Evolutionary conservation across 2,797 vertebrate species (phyloP).

Genomic region (Lithobates sylvaticus): DNA sequence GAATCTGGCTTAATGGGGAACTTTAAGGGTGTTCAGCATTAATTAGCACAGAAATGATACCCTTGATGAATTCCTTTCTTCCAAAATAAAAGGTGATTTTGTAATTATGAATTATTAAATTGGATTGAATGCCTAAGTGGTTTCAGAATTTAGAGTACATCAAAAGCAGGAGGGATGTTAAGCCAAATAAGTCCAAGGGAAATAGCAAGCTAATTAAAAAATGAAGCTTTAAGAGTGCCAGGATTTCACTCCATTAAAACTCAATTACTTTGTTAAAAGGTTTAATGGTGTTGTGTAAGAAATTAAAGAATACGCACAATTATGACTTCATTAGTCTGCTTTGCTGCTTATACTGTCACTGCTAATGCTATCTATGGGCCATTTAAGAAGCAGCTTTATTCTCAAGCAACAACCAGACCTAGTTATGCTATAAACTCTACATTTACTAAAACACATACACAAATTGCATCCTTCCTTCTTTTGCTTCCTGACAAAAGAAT

Average conservation of each 20-base stretch:
- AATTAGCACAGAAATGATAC: conserved; percentile 72
- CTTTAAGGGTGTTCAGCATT: conserved; percentile 78
- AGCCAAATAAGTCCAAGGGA: conserved; percentile 65
- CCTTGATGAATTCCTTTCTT: conserved; percentile 66
- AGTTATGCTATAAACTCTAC: background rate
- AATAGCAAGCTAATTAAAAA: conserved; percentile 69
- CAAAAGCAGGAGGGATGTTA: conserved; percentile 66
- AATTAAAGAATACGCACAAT: conserved; percentile 73
- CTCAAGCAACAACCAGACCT: conserved; percentile 27
- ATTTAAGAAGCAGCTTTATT: conserved; percentile 64
- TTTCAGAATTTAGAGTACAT: conserved; percentile 62
- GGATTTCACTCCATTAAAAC: conserved; percentile 75
- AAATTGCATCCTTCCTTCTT: background rate
- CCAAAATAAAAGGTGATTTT: conserved; percentile 60
- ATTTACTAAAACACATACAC: background rate
- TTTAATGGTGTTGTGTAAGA: conserved; percentile 74
- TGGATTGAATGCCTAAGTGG: conserved; percentile 65
- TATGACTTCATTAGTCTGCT: conserved; percentile 74
- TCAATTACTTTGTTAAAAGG: conserved; percentile 72
- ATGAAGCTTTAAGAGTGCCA: conserved; percentile 66
- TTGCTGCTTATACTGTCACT: conserved; percentile 69
- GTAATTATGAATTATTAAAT: conserved; percentile 72
- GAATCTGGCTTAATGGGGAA: conserved; percentile 68
- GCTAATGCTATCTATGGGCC: conserved; percentile 64
- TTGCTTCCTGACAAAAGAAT: background rate